These are phyloP conservation scores for Zalophus californianus DNA, from an alignment of 2,797 vertebrate genomes.

Conservation along the genomic window DNA sequence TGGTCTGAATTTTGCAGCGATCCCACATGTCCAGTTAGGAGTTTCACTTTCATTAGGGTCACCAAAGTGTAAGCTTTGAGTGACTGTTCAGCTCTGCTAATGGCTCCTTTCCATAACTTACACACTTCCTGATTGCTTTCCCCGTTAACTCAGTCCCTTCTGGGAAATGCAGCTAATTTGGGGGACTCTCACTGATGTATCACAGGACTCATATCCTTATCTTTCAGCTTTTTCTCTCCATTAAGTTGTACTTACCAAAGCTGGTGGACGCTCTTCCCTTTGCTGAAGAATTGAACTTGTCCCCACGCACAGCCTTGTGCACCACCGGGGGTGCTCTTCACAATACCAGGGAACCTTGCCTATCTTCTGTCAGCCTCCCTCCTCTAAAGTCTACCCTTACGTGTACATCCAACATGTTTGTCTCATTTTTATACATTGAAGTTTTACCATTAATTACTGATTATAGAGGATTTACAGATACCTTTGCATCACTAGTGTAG, in stretches of 20 bases:
- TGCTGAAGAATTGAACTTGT: conserved; percentile 6
- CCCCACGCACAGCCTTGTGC: neutral
- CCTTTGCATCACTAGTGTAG: neutral
- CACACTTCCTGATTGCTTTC: neutral
- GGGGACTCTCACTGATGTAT: neutral
- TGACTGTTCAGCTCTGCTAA: neutral
- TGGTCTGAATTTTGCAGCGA: neutral
- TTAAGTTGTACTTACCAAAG: neutral
- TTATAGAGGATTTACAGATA: neutral
- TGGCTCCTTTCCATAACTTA: neutral
- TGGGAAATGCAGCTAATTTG: neutral
- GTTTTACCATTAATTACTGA: neutral
- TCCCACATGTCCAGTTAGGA: neutral
- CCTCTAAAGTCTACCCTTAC: neutral
- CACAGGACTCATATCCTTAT: neutral
- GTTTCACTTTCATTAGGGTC: neutral
- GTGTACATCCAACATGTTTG: neutral
- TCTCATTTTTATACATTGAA: neutral
- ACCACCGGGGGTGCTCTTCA: neutral
- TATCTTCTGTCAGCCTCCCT: neutral
- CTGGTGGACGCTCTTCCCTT: neutral
- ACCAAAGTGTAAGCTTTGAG: neutral
- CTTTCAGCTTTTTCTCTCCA: neutral
- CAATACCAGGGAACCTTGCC: too few relatives aligned
- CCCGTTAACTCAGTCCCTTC: neutral